These are phyloP conservation scores for Silurus glanis DNA, from an alignment of 2,113 vertebrate species.

Conservation along the genomic window DNA sequence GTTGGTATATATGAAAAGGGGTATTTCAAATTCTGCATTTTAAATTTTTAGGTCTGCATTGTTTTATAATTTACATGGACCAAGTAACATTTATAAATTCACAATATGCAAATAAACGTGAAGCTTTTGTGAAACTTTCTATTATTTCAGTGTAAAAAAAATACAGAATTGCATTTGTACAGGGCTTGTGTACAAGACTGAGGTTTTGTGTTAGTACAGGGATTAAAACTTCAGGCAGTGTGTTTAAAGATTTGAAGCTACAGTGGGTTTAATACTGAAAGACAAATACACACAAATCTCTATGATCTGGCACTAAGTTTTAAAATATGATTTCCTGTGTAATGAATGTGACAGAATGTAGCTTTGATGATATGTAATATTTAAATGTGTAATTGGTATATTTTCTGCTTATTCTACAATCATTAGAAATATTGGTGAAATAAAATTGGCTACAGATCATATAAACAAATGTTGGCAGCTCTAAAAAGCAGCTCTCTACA, in stretches of 20 bases:
- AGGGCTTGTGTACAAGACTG: not conserved
- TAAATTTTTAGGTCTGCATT: not conserved
- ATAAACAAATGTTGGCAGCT: conserved; percentile 35
- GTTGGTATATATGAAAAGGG: not conserved
- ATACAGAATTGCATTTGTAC: not conserved
- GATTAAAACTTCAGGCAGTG: conserved; percentile 5
- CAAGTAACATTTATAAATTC: not conserved
- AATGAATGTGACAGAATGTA: not conserved
- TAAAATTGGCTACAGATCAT: conserved; percentile 34
- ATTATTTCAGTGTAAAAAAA: conserved; percentile 4
- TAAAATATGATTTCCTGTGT: not conserved
- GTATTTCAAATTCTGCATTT: not conserved
- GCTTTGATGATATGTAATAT: conserved; percentile 12
- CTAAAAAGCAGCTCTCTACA: conserved; percentile 40
- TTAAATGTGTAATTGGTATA: conserved; percentile 26
- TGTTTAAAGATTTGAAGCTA: not conserved
- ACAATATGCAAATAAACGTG: not conserved
- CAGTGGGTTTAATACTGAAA: conserved; percentile 2
- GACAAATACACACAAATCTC: conserved; percentile 2
- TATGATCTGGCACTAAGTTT: not conserved
- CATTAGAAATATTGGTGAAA: conserved; percentile 36
- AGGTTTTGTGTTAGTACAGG: not conserved
- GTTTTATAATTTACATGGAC: not conserved
- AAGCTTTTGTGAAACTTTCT: not conserved
- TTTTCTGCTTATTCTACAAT: conserved; percentile 33